Percentiles rank a stretch among this genome's conserved stretches.
Conservation (phyloP, 2,113 vertebrate species). For the Sphaerodactylus townsendi region DNA sequence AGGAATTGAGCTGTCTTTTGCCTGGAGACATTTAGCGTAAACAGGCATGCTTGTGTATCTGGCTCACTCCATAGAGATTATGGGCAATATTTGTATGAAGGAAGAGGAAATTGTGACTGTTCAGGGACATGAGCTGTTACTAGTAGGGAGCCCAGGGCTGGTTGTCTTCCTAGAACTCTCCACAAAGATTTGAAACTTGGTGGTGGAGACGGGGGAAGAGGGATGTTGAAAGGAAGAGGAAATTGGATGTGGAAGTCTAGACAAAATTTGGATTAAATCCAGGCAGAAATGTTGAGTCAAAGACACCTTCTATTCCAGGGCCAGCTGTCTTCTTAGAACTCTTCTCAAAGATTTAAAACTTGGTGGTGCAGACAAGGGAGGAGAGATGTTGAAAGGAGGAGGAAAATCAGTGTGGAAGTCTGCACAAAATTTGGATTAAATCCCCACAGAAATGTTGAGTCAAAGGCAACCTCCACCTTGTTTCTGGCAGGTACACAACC, state of each 20-base stretch:
- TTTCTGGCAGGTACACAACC: background rate
- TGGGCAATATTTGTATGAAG: background rate
- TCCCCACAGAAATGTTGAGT: background rate
- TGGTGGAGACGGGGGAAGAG: too few species aligned
- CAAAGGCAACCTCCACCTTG: background rate
- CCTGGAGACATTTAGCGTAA: background rate
- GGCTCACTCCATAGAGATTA: background rate
- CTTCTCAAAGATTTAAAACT: background rate
- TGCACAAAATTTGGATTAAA: background rate
- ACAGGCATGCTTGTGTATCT: background rate
- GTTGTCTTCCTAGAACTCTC: background rate
- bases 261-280: background rate
- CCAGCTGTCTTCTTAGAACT: background rate
- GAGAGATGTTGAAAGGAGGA: background rate
- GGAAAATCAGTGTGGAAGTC: background rate
- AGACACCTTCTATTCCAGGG: background rate
- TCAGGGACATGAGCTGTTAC: background rate
- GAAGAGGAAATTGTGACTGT: background rate
- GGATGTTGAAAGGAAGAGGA: background rate
- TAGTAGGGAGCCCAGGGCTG: background rate
- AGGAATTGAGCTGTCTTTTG: too few species aligned
- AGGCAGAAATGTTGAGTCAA: background rate
- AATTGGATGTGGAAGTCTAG: background rate
- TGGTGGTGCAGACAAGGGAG: too few species aligned
- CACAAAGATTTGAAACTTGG: background rate